Percentiles rank a stretch among this genome's conserved stretches.
Evolutionary conservation across 2,797 vertebrate genomes (phyloP).

Genomic region (Sparus aurata): DNA sequence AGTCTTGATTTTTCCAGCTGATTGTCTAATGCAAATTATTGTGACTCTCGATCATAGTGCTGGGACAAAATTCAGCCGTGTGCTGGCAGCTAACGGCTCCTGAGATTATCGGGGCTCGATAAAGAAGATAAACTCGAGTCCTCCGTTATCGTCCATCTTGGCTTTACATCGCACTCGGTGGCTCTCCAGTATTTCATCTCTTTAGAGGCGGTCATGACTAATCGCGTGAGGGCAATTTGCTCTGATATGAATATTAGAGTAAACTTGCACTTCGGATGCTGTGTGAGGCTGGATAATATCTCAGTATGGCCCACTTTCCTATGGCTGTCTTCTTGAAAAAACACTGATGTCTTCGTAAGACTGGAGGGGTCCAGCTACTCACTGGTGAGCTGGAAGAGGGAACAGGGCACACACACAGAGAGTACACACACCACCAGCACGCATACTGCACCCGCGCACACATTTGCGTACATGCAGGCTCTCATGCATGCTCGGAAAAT

Average conservation of each 20-base stretch:
- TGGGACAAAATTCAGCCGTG: constrained; percentile 21
- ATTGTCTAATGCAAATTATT: constrained; percentile 18
- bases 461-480: constrained; percentile 65
- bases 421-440: constrained; percentile 43
- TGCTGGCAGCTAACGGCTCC: constrained; percentile 34
- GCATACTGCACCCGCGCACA: constrained; percentile 25
- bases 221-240: constrained; percentile 27
- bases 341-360: constrained; percentile 77
- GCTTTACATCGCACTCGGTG: constrained; percentile 38
- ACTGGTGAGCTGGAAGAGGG: constrained; percentile 81
- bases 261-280: constrained; percentile 46
- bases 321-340: constrained; percentile 76
- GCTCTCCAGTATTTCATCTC: constrained; percentile 38
- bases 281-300: constrained; percentile 49
- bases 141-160: constrained; percentile 45
- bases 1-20: constrained; percentile 35
- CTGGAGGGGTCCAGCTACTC: constrained; percentile 74
- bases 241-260: constrained; percentile 51
- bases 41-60: constrained; percentile 17
- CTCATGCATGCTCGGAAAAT: constrained; percentile 61
- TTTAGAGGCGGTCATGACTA: constrained; percentile 40
- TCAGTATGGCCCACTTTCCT: constrained; percentile 71
- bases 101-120: constrained; percentile 31
- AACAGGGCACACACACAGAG: constrained; percentile 74
- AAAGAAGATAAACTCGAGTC: constrained; percentile 37